A percentile compares a stretch with the other conserved stretches of the same genome.
Evolutionary conservation across 1,140 invertebrate genomes (phyloP).

Genomic region (Caenorhabditis briggsae): DNA sequence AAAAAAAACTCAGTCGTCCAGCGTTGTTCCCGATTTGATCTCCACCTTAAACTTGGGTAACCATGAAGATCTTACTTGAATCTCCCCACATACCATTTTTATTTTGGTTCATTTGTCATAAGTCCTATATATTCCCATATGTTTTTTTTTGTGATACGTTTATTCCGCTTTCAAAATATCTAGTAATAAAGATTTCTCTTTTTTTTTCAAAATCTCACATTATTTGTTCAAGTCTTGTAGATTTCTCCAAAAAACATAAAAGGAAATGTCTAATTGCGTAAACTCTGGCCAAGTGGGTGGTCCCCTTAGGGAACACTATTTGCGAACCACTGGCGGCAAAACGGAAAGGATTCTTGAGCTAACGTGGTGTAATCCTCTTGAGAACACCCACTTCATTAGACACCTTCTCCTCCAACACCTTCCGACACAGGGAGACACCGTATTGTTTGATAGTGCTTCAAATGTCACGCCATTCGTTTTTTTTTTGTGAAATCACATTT

Average conservation of each 20-base stretch:
- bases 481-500: too few species aligned
- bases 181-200: too few species aligned
- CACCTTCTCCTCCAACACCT: conserved; percentile 22
- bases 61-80: too few species aligned
- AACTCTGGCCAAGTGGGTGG: background rate
- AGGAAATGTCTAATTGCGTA: background rate
- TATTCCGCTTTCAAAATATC: too few species aligned
- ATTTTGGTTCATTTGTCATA: too few species aligned
- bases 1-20: background rate
- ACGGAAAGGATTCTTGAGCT: conserved; percentile 9
- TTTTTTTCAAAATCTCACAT: too few species aligned
- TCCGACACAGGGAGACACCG: background rate
- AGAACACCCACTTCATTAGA: conserved; percentile 49
- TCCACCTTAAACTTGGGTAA: background rate
- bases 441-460: background rate
- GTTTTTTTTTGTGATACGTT: too few species aligned
- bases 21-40: background rate
- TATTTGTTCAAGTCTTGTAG: too few species aligned
- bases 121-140: too few species aligned
- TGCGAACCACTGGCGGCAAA: background rate
- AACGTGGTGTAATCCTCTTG: conserved; percentile 47
- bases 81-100: too few species aligned
- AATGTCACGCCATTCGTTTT: background rate
- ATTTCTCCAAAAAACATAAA: too few species aligned
- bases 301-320: background rate